Evolutionary conservation across 37 sponge, comb jelly and placozoan species (phyloP).

Genomic region (Crambe crambe): DNA sequence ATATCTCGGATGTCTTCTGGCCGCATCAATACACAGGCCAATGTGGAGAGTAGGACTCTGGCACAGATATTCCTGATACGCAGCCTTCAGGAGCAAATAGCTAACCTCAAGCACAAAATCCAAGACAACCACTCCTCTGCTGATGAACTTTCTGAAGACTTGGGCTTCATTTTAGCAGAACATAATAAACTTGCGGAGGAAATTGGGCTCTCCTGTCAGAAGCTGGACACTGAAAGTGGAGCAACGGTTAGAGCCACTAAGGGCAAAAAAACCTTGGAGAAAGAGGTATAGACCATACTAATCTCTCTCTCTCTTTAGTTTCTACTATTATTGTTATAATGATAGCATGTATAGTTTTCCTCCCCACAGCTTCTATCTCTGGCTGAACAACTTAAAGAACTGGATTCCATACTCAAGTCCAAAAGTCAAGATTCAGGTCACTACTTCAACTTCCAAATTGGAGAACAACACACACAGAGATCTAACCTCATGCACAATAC

Average conservation of each 20-base stretch:
- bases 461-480: not conserved
- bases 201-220: not conserved
- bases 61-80: slow-evolving; percentile 12
- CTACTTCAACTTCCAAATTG: no score
- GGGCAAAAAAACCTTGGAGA: not conserved
- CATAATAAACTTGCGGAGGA: not conserved
- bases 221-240: not conserved
- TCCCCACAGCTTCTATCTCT: not conserved
- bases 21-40: not conserved
- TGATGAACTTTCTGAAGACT: not conserved
- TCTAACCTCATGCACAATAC: not conserved
- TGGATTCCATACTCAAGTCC: not conserved
- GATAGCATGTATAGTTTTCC: not conserved
- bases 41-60: not conserved
- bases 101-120: slow-evolving; percentile 11
- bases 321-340: no score
- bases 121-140: not conserved
- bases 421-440: not conserved
- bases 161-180: not conserved
- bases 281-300: not conserved
- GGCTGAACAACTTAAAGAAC: not conserved
- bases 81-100: slow-evolving; percentile 18
- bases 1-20: not conserved
- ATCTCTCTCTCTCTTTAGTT: no score
- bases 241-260: not conserved